Percentiles rank a stretch among this genome's conserved stretches.
Conservation (phyloP, 2,888 invertebrate genomes). For the Metallyticus violacea region DNA sequence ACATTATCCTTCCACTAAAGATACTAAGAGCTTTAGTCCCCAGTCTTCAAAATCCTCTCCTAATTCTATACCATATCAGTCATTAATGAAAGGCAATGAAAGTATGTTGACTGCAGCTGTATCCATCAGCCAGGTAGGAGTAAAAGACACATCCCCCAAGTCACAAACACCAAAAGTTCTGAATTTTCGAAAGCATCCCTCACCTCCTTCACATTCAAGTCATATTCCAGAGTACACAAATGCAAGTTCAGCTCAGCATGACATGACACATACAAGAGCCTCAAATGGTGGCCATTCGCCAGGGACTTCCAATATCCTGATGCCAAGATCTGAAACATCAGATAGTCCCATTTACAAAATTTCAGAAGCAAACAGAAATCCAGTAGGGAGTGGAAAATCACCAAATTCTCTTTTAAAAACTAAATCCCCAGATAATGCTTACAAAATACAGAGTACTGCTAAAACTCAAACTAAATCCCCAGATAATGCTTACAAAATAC, state of each 20-base stretch:
- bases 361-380: too few relatives aligned
- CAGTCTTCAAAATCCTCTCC: neutral
- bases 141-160: neutral
- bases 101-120: neutral
- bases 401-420: neutral
- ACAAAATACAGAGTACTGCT: neutral
- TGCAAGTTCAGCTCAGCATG: neutral
- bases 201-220: neutral
- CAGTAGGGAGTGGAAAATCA: neutral
- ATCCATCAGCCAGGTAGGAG: neutral
- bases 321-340: neutral
- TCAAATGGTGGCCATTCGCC: neutral
- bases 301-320: neutral
- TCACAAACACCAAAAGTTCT: neutral
- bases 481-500: neutral
- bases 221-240: neutral
- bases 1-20: neutral
- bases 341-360: too few relatives aligned
- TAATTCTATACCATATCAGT: neutral
- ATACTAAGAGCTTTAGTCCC: neutral
- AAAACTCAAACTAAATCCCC: neutral
- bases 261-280: neutral
- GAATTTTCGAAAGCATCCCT: neutral
- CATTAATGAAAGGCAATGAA: neutral
- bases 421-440: neutral